Base-by-base conservation (phyloP, 2,888 invertebrate genomes). In the Metopia argyrocephala region DNA sequence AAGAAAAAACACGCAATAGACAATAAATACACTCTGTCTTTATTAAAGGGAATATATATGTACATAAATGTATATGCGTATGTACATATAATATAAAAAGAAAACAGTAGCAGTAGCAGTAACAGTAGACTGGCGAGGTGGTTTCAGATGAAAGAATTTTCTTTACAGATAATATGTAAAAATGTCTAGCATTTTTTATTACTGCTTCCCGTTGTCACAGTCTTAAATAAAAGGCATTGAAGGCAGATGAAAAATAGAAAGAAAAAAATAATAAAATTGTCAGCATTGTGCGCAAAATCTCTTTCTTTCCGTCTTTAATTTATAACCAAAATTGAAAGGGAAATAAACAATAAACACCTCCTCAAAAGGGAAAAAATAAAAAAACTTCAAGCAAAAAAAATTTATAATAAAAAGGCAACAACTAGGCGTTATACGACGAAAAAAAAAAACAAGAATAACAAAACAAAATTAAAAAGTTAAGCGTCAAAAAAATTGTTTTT, bases 281-380 rank as follows among this genome's bases (percentile, higher is more conserved):
- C 57, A 50, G 3, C 20, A 56, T 69, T 56, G 56, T 69, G 69
- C 69, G 62, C 62, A 76, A 69, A 62, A 75, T 74, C 69, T 48
- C 5, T 25, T 56, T 61, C 52, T 75, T 12, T 45, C 3, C 5
- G 3, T 6, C 25, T 75, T 12, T 45, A 3, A 3, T 5, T 15
- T 25, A 18, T 18, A 38, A 46, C 45, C 7, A 12, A 61, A 73
- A 71, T 70, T 71, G 57, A 65, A 80, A 80, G 59, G 73, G 80
- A 80, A 73, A 73, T 74, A 80, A 80, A 80, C 80, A 76, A 80
- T 76, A 76, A 80, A 80, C 78, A 68, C 66, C 73, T 73, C 15
- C n/a, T 20, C 18, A 50, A 61, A 28, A 46, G 20, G n/a, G 2
- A 18, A 66, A 18, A 27, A 2, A 25, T 1, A 21, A 65, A 57